phyloP scores from a whole-genome alignment of 2,888 invertebrate genomes.

The Pseudanteris insignis region DNA sequence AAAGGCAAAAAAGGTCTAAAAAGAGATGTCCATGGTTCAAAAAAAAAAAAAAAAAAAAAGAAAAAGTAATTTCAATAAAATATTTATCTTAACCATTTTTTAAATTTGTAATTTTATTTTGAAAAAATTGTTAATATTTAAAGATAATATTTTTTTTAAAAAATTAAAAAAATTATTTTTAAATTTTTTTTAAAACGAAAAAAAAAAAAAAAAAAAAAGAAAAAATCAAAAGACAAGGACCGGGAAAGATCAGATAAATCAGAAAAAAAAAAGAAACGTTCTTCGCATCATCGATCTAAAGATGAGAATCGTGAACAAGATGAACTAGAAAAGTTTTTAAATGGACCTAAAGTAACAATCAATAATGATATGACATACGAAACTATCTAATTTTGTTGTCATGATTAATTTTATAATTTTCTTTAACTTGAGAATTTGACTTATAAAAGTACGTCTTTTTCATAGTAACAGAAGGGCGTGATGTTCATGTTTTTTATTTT shows the following conservation, averaged over 20 bases:
- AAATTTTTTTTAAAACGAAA: slow-evolving; percentile 62
- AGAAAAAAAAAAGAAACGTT: slow-evolving; percentile 66
- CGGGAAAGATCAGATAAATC: slow-evolving; percentile 68
- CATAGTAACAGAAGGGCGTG: no score
- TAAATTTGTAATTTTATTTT: no score
- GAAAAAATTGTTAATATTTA: no score
- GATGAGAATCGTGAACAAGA: slow-evolving; percentile 68
- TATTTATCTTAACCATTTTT: no score
- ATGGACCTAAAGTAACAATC: slow-evolving; percentile 69
- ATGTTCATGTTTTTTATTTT: no score
- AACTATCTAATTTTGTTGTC: slow-evolving; percentile 67
- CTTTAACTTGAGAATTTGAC: no score
- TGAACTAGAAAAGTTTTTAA: slow-evolving; percentile 73
- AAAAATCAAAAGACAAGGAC: slow-evolving; percentile 67
- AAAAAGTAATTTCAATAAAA: no score
- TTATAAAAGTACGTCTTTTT: no score
- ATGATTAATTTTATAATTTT: slow-evolving; percentile 9
- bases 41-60: no score
- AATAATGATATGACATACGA: slow-evolving; percentile 71
- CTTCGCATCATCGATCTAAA: slow-evolving; percentile 62
- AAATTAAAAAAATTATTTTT: slow-evolving; percentile 9
- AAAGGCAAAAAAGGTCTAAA: no score
- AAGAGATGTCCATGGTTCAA: no score
- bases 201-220: slow-evolving; percentile 70
- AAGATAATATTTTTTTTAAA: background rate